Evolutionary conservation across 2,888 invertebrate species (phyloP).

Genomic region (Mesoligia furuncula): DNA sequence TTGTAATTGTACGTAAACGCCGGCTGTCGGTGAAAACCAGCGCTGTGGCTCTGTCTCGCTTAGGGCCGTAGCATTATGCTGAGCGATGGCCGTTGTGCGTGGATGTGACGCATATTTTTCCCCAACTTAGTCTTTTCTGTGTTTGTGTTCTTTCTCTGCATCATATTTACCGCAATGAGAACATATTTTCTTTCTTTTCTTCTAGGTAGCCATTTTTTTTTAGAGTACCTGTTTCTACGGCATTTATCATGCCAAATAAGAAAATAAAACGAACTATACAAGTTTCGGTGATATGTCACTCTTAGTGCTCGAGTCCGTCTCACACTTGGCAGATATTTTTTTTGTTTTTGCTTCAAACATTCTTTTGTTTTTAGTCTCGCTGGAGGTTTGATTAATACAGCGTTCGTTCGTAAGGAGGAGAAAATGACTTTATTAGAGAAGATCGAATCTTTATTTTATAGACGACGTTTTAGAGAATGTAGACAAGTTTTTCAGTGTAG

Average conservation of each 20-base stretch:
- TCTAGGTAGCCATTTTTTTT: background rate
- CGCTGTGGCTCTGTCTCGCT: background rate
- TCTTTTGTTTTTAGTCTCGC: constrained; percentile 57
- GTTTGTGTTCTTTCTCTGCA: too few relatives aligned
- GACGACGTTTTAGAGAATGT: constrained; percentile 13
- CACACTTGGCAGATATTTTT: constrained; percentile 66
- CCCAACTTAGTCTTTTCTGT: too few relatives aligned
- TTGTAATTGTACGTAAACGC: background rate
- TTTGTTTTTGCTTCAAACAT: constrained; percentile 29
- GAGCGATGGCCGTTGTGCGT: background rate
- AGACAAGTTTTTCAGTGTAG: background rate
- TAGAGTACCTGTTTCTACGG: background rate
- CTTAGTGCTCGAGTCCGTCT: background rate
- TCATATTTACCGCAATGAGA: background rate
- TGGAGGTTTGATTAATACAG: constrained; percentile 56
- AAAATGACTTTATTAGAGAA: constrained; percentile 45
- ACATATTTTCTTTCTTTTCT: background rate
- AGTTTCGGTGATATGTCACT: background rate
- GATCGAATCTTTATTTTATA: constrained; percentile 43
- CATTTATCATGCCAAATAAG: background rate
- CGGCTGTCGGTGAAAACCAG: background rate
- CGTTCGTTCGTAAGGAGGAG: constrained; percentile 21
- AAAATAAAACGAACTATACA: background rate
- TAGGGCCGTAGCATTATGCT: background rate
- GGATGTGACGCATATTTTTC: background rate